phyloP scores from a whole-genome alignment of 64 coral and sea anemone species.

The Montipora cactus region DNA sequence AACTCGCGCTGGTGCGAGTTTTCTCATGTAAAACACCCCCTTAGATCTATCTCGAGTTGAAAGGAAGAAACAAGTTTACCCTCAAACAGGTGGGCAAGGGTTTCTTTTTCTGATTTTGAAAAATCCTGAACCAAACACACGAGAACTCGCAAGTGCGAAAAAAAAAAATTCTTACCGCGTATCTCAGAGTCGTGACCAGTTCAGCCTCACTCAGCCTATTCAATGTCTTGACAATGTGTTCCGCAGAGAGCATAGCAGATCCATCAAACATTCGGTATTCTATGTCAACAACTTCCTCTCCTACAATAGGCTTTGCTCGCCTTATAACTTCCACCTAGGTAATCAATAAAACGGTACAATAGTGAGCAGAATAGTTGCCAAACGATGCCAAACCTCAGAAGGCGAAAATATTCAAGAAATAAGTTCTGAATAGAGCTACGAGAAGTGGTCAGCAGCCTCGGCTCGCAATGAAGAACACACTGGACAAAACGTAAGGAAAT shows the following conservation, averaged over 20 bases:
- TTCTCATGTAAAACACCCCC: no score
- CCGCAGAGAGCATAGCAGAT: conserved; percentile 41
- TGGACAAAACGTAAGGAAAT: no score
- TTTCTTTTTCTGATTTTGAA: no score
- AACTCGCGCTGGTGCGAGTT: no score
- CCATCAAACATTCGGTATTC: conserved; percentile 58
- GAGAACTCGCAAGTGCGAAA: neutral
- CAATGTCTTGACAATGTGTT: conserved; percentile 14
- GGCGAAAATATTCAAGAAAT: no score
- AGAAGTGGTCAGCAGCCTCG: no score
- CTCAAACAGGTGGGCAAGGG: no score
- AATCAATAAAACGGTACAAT: neutral
- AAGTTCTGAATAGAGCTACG: no score
- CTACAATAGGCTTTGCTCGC: conserved; percentile 22
- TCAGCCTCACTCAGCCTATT: conserved; percentile 49
- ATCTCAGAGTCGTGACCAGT: neutral
- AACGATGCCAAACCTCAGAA: neutral
- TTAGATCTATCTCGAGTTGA: no score
- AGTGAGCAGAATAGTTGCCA: neutral
- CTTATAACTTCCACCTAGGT: conserved; percentile 24
- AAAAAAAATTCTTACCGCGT: neutral
- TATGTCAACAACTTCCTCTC: conserved; percentile 53
- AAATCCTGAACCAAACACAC: no score
- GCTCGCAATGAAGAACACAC: no score
- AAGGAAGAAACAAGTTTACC: no score